These are phyloP conservation scores for Noctua janthina DNA, from an alignment of 2,888 invertebrate genomes.

Conservation along the genomic window DNA sequence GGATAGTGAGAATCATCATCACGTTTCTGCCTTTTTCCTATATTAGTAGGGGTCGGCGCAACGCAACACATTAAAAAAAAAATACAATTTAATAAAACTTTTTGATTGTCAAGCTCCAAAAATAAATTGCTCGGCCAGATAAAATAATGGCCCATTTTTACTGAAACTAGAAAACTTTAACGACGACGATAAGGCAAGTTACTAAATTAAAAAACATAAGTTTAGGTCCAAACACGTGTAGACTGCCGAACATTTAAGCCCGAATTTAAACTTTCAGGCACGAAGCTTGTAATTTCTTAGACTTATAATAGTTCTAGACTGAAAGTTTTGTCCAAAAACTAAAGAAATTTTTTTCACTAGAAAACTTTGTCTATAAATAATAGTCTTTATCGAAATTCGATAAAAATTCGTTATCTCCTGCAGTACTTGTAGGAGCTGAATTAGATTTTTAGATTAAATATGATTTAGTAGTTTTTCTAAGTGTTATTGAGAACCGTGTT, in stretches of 20 bases:
- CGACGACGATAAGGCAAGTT: not conserved
- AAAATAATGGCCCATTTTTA: constrained; percentile 7
- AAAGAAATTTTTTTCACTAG: constrained; percentile 5
- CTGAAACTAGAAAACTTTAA: not conserved
- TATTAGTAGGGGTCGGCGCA: not conserved
- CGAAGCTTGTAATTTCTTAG: constrained; percentile 23
- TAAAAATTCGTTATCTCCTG: constrained; percentile 35
- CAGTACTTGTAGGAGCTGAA: constrained; percentile 9
- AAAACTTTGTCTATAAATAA: constrained; percentile 59
- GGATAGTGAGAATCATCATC: not conserved
- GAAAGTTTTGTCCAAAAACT: constrained; percentile 37
- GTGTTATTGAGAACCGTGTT: too few species aligned
- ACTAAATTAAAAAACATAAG: constrained; percentile 1
- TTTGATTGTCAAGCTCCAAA: not conserved
- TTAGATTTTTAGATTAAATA: not conserved
- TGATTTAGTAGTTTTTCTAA: not conserved
- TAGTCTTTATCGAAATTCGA: constrained; percentile 53
- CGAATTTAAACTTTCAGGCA: constrained; percentile 22
- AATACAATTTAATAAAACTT: not conserved
- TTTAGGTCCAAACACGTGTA: constrained; percentile 33
- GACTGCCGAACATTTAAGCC: constrained; percentile 34
- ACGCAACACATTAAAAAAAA: not conserved
- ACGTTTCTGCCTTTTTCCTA: not conserved
- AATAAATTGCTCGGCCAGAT: not conserved
- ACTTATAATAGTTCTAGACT: constrained; percentile 41